Evolutionary conservation across 2,113 vertebrate genomes (phyloP), one percentile per base, ranked within the genome.

Genomic region (Corvus hawaiiensis): DNA sequence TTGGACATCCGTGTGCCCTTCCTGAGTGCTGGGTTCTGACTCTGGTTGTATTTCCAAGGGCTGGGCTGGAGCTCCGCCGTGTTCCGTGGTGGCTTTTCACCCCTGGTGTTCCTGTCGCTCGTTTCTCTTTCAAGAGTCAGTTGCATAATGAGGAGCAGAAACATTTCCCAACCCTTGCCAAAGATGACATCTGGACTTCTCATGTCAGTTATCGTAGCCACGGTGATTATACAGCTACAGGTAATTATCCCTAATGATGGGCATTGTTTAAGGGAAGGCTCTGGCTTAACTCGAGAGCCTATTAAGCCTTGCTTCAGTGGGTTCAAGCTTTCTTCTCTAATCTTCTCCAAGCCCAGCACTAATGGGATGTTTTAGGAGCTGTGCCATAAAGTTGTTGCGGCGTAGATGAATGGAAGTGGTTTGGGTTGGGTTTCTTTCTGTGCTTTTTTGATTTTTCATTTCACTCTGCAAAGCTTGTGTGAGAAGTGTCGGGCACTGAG

Each of bases 231-330:
- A 87, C 19, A 21, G 94, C 96, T 92, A 58, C 75, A 86, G 94
- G 68, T 95, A 95, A 96, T 96, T 96, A 83, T 86, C 92, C 28
- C 89, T 96, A 93, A 90, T 88, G 95, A 93, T 89, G 92, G 54
- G 86, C 84, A 58, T 82, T 73, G 94, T 95, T 96, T 6, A 59
- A 75, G 74, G 74, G 72, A 93, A 82, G 46, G 92, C 69, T 90
- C 86, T 96, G 92, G 69, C 86, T 97, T 89, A 93, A 78, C 79
- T 92, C 11, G 33, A 84, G 84, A 92, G 83, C 90, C 84, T 87
- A 64, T 87, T 96, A 94, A 87, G 61, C 66, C 61, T 68, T 86
- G 92, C 90, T 94, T 96, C 92, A 75, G 72, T 89, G 80, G 66
- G 26, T 89, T 77, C 37, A 26, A 75, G 83, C 69, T 93, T 94